Base-by-base conservation (phyloP, 1,140 invertebrate species). In the Papilio helenus region DNA sequence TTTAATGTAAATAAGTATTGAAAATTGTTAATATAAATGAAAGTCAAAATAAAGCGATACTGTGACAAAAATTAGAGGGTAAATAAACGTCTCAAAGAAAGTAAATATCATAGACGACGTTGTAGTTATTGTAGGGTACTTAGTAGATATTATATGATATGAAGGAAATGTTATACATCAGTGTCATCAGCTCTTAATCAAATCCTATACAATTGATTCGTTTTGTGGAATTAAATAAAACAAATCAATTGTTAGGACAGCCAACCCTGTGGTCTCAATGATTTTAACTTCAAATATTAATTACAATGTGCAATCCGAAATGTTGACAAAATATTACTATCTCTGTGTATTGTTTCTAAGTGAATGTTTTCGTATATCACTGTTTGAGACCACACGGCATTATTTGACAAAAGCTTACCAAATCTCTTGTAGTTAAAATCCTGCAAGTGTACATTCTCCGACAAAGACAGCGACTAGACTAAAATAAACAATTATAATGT, bases 11-110 rank as follows among this genome's bases (percentile, higher is more conserved):
- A 91, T 93, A 90, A 90, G 87, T 92, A 94, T 89, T 89, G 83
- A 88, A 81, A 92, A 92, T 85, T 93, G 92, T 93, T 93, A 89
- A 92, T 94, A 92, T 83, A 83, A 86, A 90, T 86, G 85, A 86
- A 93, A 93, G 93, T 94, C 92, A 94, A 93, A 94, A 93, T 94
- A 93, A 94, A 94, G 93, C 93, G 90, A 92, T 85, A 93, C 93
- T 94, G 93, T 94, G 93, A 94, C 85, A 94, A 94, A 92, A 87
- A 91, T 92, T 94, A 94, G 92, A 93, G 85, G 86, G 83, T 94
- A 93, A 92, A 86, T 88, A 89, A 82, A 85, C 88, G 92, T 93
- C 93, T 92, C 86, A 89, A 89, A 86, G 85, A 88, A 90, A 91
- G 86, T 86, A 87, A 90, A 93, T 94, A 93, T 94, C 91, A 93